Base-by-base conservation (phyloP, 2,113 vertebrate genomes). In the Dromiciops gliroides region DNA sequence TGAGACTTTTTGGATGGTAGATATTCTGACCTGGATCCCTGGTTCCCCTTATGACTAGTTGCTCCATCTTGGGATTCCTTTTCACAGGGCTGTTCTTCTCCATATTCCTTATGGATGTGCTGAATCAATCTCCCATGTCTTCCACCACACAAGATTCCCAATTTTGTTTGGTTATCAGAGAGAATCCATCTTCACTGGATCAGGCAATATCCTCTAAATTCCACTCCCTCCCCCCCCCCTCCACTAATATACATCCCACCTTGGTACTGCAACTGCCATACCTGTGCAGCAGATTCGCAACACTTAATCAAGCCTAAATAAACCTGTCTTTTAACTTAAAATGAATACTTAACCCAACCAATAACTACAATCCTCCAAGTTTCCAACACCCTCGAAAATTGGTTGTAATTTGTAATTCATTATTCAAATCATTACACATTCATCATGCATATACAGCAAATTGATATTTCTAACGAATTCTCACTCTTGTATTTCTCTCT, bases 391-490 rank as follows among this genome's bases (percentile, higher is more conserved):
- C 67, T 83, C 44, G 19, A 83, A 83, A 83, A 83, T 83, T 83
- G 67, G 37, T 83, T 83, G 6, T 83, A 83, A 83, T n/a, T 83
- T 83, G 67, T 44, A 83, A 83, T 83, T 83, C 67, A 83, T 83
- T 83, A 83, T 83, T n/a, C 67, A 83, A 83, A 83, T 83, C 67
- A 83, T 83, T 83, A 83, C 67, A 83, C 67, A 44, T 83, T 83
- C 37, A 83, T 44, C 67, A 83, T 44, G 67, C 67, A 83, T 44
- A 23, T 44, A 83, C 37, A 44, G 67, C n/a, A 83, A 83, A 83
- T 83, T 83, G 37, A 44, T 83, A 83, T 83, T 83, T 83, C 67
- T 83, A 83, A 83, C 44, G 67, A 44, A 44, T 83, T 83, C 67
- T 67, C 60, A 67, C 60, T 67, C 60, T 67, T 67, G 12, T 67